Percentiles rank a stretch among this genome's conserved stretches.
phyloP scores from a whole-genome alignment of 2,113 vertebrate species.

The Riparia riparia region DNA sequence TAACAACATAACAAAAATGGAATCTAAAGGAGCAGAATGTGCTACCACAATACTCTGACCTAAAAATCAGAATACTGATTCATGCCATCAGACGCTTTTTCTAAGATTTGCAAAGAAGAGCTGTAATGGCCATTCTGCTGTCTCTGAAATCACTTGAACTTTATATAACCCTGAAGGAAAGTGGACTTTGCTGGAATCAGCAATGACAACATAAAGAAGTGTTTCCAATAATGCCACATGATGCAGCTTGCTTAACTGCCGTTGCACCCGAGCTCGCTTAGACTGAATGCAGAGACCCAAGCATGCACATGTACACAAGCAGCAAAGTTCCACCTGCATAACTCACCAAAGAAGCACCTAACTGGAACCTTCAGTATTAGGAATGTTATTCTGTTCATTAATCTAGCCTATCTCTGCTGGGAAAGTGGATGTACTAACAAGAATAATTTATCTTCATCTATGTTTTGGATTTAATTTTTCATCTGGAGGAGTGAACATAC shows the following conservation, averaged over 20 bases:
- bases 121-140: not conserved
- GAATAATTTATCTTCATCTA: not conserved
- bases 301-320: not conserved
- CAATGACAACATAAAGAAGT: conserved; percentile 31
- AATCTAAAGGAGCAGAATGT: not conserved
- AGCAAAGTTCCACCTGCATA: not conserved
- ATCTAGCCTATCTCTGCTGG: not conserved
- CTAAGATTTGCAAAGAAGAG: not conserved
- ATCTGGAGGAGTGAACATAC: not conserved
- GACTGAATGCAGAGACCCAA: not conserved
- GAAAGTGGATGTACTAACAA: not conserved
- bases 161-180: not conserved
- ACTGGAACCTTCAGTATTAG: not conserved
- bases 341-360: not conserved
- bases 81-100: not conserved
- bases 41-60: not conserved
- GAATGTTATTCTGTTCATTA: not conserved
- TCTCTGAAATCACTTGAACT: conserved; percentile 28
- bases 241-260: conserved; percentile 9
- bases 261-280: not conserved
- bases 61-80: not conserved
- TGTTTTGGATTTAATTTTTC: not conserved
- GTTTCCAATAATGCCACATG: conserved; percentile 30
- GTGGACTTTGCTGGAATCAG: conserved; percentile 32
- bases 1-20: not conserved